phyloP scores from a whole-genome alignment of 2,113 vertebrate genomes.

The Empidonax alnorum region DNA sequence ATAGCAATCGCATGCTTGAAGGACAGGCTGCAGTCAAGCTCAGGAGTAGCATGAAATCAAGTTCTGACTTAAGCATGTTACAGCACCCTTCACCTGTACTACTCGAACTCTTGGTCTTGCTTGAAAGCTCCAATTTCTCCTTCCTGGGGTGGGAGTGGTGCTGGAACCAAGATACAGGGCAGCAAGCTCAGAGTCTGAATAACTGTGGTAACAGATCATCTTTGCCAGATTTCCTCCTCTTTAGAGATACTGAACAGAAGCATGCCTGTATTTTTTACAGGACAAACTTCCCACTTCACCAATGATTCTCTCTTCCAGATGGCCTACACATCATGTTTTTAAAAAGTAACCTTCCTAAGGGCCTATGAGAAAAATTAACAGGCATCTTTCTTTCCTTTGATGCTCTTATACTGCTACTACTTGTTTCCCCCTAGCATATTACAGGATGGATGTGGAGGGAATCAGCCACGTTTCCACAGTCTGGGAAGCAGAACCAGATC shows the following conservation, averaged over 20 bases:
- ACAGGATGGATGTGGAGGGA: not conserved
- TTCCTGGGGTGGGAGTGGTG: not conserved
- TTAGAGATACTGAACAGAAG: not conserved
- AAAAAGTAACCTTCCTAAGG: not conserved
- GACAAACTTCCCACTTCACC: not conserved
- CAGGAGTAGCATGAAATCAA: not conserved
- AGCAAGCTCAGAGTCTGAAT: not conserved
- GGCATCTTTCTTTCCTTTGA: not conserved
- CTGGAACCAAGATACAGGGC: not conserved
- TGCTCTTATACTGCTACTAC: not conserved
- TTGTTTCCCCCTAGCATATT: not conserved
- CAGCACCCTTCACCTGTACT: not conserved
- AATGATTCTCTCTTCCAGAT: not conserved
- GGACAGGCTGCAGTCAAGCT: not conserved
- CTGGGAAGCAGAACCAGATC: not conserved
- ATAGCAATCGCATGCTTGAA: not conserved
- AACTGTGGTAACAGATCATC: not conserved
- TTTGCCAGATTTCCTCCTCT: not conserved
- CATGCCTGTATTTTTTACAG: not conserved
- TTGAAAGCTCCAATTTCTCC: not conserved
- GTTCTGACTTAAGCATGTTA: not conserved
- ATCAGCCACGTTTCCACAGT: accelerated
- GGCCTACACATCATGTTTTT: not conserved
- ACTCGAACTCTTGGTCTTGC: not conserved
- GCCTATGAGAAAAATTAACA: not conserved